Base-by-base conservation (phyloP, 2,113 vertebrate species). In the Murina feae region DNA sequence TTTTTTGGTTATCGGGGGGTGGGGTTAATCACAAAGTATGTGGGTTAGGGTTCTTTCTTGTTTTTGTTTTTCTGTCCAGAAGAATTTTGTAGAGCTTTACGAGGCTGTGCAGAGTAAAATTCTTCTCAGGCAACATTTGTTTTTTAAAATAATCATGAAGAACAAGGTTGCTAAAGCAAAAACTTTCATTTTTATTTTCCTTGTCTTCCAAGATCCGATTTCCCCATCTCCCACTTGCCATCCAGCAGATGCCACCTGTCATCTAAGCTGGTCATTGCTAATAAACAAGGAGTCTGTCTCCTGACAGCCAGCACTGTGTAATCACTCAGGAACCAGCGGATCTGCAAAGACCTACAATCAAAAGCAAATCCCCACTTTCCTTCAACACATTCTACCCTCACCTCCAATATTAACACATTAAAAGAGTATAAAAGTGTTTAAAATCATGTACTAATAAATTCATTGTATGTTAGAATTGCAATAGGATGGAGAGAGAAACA, bases 41-140 rank as follows among this genome's bases (percentile, higher is more conserved):
- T 93, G 95, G 89, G 79, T 89, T 96, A 96, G 71, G 89, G 92
- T 96, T 95, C 90, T 85, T 90, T 93, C 86, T 94, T 79, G 49
- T 82, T 91, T 95, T 83, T 91, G 44, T 91, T 98, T 97, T 93
- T 97, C 97, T 93, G 97, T 98, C 98, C 97, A 97, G 98, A 98
- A 98, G 98, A 98, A 98, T 98, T 98, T 98, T 98, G 98, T 98
- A 98, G 96, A 97, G 98, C 98, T 98, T 98, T 98, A 97, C 97
- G 93, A 97, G 97, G 97, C 98, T 98, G 97, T 98, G 96, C 98
- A 97, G 98, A 98, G 98, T 97, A 97, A 97, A 98, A 98, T 98
- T 98, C 98, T 98, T 98, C 98, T 96, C 98, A 98, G 98, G 98
- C 98, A 98, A 98, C 98, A 98, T 98, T 75, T 98, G 93, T 89